These are phyloP conservation scores for Pelusios castaneus DNA, from an alignment of 2,113 vertebrate genomes.

Conservation along the genomic window DNA sequence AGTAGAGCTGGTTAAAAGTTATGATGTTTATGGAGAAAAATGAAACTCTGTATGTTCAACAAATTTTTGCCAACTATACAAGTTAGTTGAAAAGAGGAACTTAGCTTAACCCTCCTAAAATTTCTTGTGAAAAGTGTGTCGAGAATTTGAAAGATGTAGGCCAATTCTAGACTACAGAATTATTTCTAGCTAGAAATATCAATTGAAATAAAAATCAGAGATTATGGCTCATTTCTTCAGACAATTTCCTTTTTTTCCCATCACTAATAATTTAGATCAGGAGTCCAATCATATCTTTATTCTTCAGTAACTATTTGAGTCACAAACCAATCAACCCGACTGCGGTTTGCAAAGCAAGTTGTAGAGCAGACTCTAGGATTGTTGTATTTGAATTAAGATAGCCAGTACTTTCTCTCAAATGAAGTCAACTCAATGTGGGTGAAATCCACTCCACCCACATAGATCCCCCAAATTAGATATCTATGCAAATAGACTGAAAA, in stretches of 20 bases:
- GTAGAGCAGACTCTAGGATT: not conserved
- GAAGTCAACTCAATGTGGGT: not conserved
- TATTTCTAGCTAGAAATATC: not conserved
- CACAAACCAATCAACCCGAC: fast-evolving
- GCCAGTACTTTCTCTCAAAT: not conserved
- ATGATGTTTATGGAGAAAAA: not conserved
- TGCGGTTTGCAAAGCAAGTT: not conserved
- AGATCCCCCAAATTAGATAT: not conserved
- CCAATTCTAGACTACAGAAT: not conserved
- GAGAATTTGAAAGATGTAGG: not conserved
- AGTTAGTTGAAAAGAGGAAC: not conserved
- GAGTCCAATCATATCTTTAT: not conserved
- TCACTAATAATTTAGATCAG: not conserved
- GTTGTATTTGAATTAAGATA: not conserved
- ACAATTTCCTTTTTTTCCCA: not conserved
- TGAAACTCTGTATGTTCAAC: not conserved
- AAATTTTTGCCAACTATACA: not conserved
- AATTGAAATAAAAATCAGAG: not conserved
- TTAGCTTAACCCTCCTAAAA: not conserved
- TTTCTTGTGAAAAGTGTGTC: not conserved
- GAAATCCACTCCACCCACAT: not conserved
- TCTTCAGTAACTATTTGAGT: not conserved
- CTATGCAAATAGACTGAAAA: fast-evolving
- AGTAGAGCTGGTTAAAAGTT: not conserved
- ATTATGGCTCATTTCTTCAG: not conserved